These are phyloP conservation scores for Cerceris ruficornis DNA, from an alignment of 2,888 invertebrate genomes.

Conservation along the genomic window DNA sequence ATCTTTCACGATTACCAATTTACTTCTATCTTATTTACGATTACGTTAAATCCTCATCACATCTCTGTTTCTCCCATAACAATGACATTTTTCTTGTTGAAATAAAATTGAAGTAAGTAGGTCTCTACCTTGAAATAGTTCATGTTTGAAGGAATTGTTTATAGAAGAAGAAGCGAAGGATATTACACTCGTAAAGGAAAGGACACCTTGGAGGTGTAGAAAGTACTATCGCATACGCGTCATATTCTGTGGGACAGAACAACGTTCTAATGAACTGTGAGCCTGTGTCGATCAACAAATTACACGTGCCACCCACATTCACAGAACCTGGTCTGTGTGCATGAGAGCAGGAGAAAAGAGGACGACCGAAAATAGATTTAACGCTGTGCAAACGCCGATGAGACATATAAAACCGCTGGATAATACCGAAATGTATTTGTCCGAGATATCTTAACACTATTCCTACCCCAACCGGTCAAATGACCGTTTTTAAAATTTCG, in stretches of 20 bases:
- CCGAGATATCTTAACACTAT: too few species aligned
- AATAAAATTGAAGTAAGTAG: too few species aligned
- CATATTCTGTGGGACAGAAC: slow-evolving; percentile 1
- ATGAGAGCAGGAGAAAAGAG: slow-evolving; percentile 39
- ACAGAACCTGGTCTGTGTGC: slow-evolving; percentile 1
- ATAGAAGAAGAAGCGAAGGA: not conserved
- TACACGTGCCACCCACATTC: slow-evolving; percentile 29
- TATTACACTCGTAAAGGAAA: not conserved
- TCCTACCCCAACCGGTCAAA: too few species aligned
- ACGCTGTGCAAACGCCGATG: slow-evolving; percentile 29
- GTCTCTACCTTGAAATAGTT: too few species aligned
- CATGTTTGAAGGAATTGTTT: too few species aligned
- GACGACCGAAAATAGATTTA: slow-evolving; percentile 57
- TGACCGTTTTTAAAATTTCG: too few species aligned
- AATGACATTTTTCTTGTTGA: too few species aligned
- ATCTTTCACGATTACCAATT: not conserved
- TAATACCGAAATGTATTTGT: not conserved
- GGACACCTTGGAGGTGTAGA: not conserved
- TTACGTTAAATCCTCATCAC: too few species aligned
- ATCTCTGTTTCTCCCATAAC: too few species aligned
- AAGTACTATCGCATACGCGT: not conserved
- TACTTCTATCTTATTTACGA: too few species aligned
- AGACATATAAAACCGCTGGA: slow-evolving; percentile 15
- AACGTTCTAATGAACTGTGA: slow-evolving; percentile 39
- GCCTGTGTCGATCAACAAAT: slow-evolving; percentile 49